Evolutionary conservation across 2,888 invertebrate genomes (phyloP), one percentile per base, ranked within the genome.

Genomic region (Lymantria monacha): DNA sequence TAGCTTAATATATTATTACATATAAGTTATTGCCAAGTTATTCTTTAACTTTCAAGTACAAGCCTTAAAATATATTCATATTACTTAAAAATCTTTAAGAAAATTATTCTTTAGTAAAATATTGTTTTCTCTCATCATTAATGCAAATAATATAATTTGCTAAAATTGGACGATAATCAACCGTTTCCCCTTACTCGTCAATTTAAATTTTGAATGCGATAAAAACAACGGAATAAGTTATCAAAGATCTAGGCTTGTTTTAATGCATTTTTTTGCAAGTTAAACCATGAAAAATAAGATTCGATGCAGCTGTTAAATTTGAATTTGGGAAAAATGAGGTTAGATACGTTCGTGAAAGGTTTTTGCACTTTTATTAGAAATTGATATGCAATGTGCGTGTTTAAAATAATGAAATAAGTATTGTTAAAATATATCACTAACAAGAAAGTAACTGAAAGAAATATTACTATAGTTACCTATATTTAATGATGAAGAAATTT

Each of bases 171-270:
- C 40, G 38, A 44, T 13, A 52, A 44, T 10, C 36, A 51, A 47
- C 36, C 7, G 51, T 52, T 51, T 49, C 12, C 46, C 37, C 40
- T 54, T 33, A 44, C 36, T 50, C 49, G 46, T n/a, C 22, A 46
- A 50, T 54, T 53, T 53, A 47, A 55, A 13, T 40, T 46, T 13
- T 7, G 10, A 48, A 42, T 40, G 48, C 33, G 30, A 51, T 51
- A 51, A 53, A 61, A 67, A 57, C 45, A 62, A 65, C 58, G 51
- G 53, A 52, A 57, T 53, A 59, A 30, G 57, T 57, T 60, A 58
- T 60, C 46, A 46, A 57, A 57, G 47, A 62, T 60, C 53, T 50
- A 55, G 55, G 44, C 44, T 57, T 51, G 45, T 55, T 51, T 42
- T 45, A 57, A 48, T 56, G 42, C 33, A 53, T 61, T 62, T 61